Evolutionary conservation across 2,888 invertebrate species (phyloP).

Genomic region (Ceriagrion tenellum): DNA sequence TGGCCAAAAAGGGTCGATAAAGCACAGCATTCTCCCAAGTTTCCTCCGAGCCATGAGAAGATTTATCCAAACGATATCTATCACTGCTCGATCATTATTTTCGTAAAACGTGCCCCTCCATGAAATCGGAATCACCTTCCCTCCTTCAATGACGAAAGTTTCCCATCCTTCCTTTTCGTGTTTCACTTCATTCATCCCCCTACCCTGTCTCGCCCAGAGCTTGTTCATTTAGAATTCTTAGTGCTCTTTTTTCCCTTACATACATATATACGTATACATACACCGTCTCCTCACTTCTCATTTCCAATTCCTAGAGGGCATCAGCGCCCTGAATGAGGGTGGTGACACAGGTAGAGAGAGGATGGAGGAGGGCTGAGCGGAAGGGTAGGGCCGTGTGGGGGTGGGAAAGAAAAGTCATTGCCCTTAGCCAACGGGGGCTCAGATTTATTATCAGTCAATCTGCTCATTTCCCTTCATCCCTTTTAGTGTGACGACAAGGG

Average conservation of each 20-base stretch:
- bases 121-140: background rate
- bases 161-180: background rate
- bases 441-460: constrained; percentile 32
- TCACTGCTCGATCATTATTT: background rate
- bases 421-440: background rate
- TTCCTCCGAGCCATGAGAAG: background rate
- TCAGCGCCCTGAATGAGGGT: background rate
- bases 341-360: background rate
- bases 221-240: background rate
- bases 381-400: too few species aligned
- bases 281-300: background rate
- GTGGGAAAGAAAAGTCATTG: background rate
- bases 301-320: constrained; percentile 39
- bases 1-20: too few species aligned
- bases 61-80: background rate
- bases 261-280: too few species aligned
- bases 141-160: background rate
- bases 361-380: background rate
- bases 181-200: background rate
- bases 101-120: background rate
- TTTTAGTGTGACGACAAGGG: background rate
- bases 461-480: constrained; percentile 31
- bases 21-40: too few species aligned
- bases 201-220: background rate
- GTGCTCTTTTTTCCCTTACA: background rate